Base-by-base conservation (phyloP, 2,888 invertebrate genomes). In the Tetropium fuscum region DNA sequence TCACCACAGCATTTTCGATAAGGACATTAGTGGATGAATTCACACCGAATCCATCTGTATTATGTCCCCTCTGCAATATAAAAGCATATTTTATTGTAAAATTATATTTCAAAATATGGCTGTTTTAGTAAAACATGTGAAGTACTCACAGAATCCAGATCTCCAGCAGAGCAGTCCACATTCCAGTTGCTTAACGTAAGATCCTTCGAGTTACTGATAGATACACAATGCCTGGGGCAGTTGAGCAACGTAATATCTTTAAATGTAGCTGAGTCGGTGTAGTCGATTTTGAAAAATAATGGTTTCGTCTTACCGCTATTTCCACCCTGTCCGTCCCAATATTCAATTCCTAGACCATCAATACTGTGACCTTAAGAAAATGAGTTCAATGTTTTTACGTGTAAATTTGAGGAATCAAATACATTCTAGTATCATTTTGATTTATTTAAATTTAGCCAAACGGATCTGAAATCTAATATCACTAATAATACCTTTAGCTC, bases 31-130 rank as follows among this genome's bases (percentile, higher is more conserved):
- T 56, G 1, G 61, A 65, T 20, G 58, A 48, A n/a, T 62, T 60
- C 11, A 70, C 53, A 16, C 64, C 69, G 53, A 70, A 66, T 10
- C 66, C 70, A 44, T 70, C 70, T 1, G 69, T 69, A 27, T 69
- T 69, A 48, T 45, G 60, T 8, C 45, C 68, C 15, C 36, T 16
- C 4, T 11, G 13, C 5, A 34, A 34, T n/a, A 32, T 3, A 32
- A 32, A 22, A n/a, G n/a, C n/a, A n/a, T n/a, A n/a, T n/a, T n/a
- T n/a, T n/a, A n/a, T 5, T 34, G 4, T n/a, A 1, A 2, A 34
- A 15, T 13, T 27, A 27, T 27, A 27, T n/a, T 3, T 27, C 25
- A 1, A 8, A 22, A 8, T 27, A 10, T 27, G 3, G 1, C 5
- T 27, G 8, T 25, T n/a, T 2, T 27, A n/a, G 27, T 3, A 2